Base-by-base conservation (phyloP, 1,140 invertebrate species). In the Holotrichia oblita region DNA sequence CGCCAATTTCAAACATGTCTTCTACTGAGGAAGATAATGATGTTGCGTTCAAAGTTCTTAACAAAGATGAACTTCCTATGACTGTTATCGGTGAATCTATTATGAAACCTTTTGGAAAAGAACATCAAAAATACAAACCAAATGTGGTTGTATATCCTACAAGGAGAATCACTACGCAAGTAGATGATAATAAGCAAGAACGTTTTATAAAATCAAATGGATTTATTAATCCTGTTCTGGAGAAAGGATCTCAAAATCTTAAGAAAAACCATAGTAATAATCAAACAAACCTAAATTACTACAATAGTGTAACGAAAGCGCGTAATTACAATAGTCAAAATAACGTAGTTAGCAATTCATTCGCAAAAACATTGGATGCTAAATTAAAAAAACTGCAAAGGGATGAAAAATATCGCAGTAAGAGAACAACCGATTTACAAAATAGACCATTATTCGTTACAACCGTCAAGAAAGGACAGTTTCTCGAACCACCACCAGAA, bases 381-480 rank as follows among this genome's bases (percentile, higher is more conserved):
- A 93, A 93, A 83, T 84, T 93, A 17, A 87, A 89, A 17, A 89
- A 90, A 27, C 87, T 93, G 10, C 89, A 91, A 77, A 90, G 91
- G 72, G 89, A 91, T 73, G 89, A 90, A 79, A 89, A 90, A 44
- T 86, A 40, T 85, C 86, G 8, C 85, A 86, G 12, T 83, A 86
- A 7, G 76, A 80, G 78, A 80, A 84, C 44, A 81, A 76, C 73
- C 72, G 80, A 81, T 55, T 22, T 73, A 55, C 81, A 48, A 17
- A 88, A 78, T 78, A 86, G 82, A 6, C 90, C 92, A 0, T 95
- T 76, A 27, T 76, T 95, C 82, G 91, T 95, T 48, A 95, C 94
- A 0, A 94, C 93, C 0, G 94, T 96, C 6, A 93, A 92, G 78
- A 91, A 90, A 24, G 94, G 94, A 0, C 90, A 93, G 81, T 96